Base-by-base conservation (phyloP, 2,797 vertebrate genomes). In the Neopelma chrysocephalum region DNA sequence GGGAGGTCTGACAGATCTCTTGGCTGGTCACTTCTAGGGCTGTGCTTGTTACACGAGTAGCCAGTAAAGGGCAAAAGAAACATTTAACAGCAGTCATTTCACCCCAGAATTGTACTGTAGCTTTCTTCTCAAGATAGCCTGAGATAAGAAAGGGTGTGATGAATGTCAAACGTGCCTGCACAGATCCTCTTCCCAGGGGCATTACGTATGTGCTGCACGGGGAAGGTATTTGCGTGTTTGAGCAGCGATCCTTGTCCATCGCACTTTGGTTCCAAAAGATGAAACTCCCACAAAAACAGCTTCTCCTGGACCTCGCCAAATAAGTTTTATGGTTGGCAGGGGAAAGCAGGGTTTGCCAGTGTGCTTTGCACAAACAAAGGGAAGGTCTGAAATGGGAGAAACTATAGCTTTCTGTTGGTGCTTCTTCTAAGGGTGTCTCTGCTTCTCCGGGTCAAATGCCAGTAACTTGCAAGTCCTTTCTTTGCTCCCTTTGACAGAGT, bases 171-270 rank as follows among this genome's bases (percentile, higher is more conserved):
- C 4, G 0, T 40, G 79, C 22, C 64, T 47, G 48, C 23, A 25
- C 47, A 36, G 23, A 27, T 60, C n/a, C 21, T 18, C 56, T 76
- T 62, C 75, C 29, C 29, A 47, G 5, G 38, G 40, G 31, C 12
- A 34, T 81, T 64, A 8, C 0, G 0, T 4, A 21, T 53, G 47
- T 27, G 1, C 65, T 57, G 77, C 26, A 18, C 2, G 0, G 26
- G 31, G 31, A 73, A 40, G 27, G 47, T 62, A 57, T 70, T 91
- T 57, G 53, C 18, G 12, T 25, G 48, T 45, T 75, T 34, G n/a
- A 72, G 54, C 51, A 87, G 43, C 0, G 0, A 73, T 75, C 32
- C 2, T 70, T 86, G 85, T 91, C 88, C 65, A 3, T 64, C 0
- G 1, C 0, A 1, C 22, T 70, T 43, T 36, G 29, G 32, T 64